Evolutionary conservation across 1,140 invertebrate genomes (phyloP), one percentile per base, ranked within the genome.

Genomic region (Dufourea novaeangliae): DNA sequence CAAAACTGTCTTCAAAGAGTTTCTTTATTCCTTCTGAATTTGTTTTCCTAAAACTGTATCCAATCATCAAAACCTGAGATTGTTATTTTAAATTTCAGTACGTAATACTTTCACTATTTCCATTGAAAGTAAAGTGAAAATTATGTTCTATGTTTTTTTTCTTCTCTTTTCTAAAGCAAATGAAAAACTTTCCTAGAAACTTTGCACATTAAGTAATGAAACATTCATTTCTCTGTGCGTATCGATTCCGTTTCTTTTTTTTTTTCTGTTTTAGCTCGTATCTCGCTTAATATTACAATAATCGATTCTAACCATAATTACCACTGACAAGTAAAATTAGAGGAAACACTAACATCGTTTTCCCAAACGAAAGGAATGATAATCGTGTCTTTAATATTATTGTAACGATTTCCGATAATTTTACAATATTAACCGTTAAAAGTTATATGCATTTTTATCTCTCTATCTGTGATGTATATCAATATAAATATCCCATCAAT

Each of bases 371-470:
- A 78, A 78, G 5, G 54, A 71, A 78, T 46, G 29, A 57, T 41
- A 72, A 79, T 79, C 46, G n/a, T 63, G 68, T 71, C 61, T 77
- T 62, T 46, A 68, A 37, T 54, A 71, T 70, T 62, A 54, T 70
- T 62, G 46, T 71, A 71, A 63, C 32, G 25, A 76, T 62, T 27
- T 64, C 20, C 39, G 46, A 66, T 70, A 80, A 76, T 54, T 83
- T 83, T 59, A 80, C 22, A 56, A 68, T 82, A 69, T 83, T 78
- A 82, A 76, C 66, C 74, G 68, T 80, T 70, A 79, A 79, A 80
- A 77, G 61, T 84, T 76, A 68, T 64, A 79, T 69, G 63, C 56
- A 79, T 80, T 84, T 67, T 57, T 68, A 59, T 79, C 39, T 62
- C 22, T 76, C 78, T 83, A 84, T 54, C 67, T 71, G 72, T 62